Percentiles rank a stretch among this genome's conserved stretches.
These are phyloP conservation scores for Melieria picta DNA, from an alignment of 2,888 invertebrate genomes.

Conservation along the genomic window DNA sequence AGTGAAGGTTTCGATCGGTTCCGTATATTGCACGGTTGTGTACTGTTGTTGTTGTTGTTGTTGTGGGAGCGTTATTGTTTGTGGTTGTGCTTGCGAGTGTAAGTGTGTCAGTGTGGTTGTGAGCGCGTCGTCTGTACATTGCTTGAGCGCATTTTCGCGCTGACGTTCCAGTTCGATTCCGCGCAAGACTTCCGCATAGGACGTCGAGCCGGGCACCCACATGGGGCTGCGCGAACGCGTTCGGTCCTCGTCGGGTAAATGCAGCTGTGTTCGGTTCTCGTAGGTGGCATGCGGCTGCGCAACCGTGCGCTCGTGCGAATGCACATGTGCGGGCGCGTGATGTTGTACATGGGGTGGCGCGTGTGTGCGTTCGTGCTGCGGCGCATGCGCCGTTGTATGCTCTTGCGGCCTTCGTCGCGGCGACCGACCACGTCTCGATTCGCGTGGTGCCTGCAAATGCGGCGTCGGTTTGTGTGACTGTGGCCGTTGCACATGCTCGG, in stretches of 20 bases:
- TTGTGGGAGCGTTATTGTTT: slow-evolving; percentile 8
- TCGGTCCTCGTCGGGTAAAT: slow-evolving; percentile 55
- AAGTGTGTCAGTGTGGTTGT: slow-evolving; percentile 1
- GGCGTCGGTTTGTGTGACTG: slow-evolving; percentile 25
- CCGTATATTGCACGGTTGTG: neutral
- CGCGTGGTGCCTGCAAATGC: slow-evolving; percentile 42
- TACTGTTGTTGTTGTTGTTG: slow-evolving; percentile 17
- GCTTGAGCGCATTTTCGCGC: slow-evolving; percentile 25
- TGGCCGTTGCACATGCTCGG: neutral
- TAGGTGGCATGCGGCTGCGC: slow-evolving; percentile 20
- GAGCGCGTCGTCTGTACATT: neutral
- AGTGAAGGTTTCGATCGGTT: neutral
- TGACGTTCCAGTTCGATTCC: slow-evolving; percentile 68
- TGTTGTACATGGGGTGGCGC: neutral
- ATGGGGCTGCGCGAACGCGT: slow-evolving; percentile 76
- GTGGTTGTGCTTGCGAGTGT: slow-evolving; percentile 19
- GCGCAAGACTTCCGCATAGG: slow-evolving; percentile 83
- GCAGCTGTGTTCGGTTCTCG: slow-evolving; percentile 42
- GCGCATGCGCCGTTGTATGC: neutral
- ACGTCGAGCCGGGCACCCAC: slow-evolving; percentile 78
- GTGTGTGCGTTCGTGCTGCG: neutral
- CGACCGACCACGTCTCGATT: slow-evolving; percentile 56
- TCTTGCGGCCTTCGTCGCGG: slow-evolving; percentile 51
- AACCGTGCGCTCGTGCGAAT: neutral
- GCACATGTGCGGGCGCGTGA: neutral